Percentiles rank a stretch among this genome's conserved stretches.
Evolutionary conservation across 2,113 vertebrate genomes (phyloP).

Genomic region (Typhlomys cinereus): DNA sequence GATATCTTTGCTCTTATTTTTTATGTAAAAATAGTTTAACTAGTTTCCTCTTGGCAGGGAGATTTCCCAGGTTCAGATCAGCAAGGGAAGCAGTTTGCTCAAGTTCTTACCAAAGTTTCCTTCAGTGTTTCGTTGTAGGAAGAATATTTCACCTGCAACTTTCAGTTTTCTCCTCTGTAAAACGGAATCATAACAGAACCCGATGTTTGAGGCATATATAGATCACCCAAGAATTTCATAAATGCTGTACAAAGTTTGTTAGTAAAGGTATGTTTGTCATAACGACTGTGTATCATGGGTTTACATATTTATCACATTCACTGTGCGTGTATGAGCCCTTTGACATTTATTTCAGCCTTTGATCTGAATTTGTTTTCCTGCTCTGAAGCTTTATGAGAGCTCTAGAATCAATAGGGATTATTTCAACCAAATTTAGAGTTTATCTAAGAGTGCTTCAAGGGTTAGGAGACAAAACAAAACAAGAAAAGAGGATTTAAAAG

Average conservation of each 20-base stretch:
- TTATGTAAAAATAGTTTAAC: neutral
- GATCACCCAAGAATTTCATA: neutral
- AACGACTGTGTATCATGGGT: neutral
- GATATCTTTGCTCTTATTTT: neutral
- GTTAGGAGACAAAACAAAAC: conserved; percentile 71
- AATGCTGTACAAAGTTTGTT: neutral
- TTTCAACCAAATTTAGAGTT: conserved; percentile 69
- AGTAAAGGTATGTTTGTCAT: neutral
- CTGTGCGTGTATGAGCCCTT: conserved; percentile 59
- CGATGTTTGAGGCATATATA: neutral
- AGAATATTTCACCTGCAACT: neutral
- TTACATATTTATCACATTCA: conserved; percentile 64
- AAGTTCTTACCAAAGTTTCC: neutral
- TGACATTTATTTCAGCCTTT: conserved; percentile 69
- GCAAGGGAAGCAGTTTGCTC: neutral
- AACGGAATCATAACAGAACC: neutral
- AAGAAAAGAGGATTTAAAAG: conserved; percentile 72
- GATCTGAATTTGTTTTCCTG: conserved; percentile 65
- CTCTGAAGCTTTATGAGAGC: conserved; percentile 46
- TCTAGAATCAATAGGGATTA: conserved; percentile 72
- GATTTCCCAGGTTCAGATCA: too few relatives aligned
- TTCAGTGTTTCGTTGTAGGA: neutral
- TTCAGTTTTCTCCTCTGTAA: neutral
- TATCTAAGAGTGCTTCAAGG: conserved; percentile 65
- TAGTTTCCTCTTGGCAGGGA: neutral